Evolutionary conservation across 2,797 vertebrate genomes (phyloP).

Genomic region (Holocentrus rufus): DNA sequence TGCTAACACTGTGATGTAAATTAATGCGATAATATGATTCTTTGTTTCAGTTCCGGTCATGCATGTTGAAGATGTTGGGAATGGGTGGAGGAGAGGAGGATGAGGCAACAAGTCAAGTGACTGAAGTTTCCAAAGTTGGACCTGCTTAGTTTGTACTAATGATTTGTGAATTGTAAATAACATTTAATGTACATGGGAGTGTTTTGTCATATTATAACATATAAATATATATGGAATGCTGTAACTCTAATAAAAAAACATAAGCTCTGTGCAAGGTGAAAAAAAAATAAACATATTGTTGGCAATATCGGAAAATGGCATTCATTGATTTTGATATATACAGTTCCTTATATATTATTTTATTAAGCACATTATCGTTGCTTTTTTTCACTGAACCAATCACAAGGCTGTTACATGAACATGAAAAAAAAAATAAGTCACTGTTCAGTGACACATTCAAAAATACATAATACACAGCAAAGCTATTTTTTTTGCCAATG

Average conservation of each 20-base stretch:
- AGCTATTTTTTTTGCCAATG: no score
- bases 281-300: not conserved
- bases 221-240: constrained; percentile 15
- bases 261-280: constrained; percentile 33
- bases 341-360: no score
- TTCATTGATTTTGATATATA: no score
- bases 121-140: constrained; percentile 80
- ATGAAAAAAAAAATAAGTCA: not conserved
- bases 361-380: no score
- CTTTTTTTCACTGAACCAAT: no score
- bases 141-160: constrained; percentile 58
- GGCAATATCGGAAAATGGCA: no score
- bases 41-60: constrained; percentile 77
- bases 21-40: not conserved
- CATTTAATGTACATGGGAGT: constrained; percentile 7
- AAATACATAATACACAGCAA: not conserved
- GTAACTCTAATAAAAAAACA: not conserved
- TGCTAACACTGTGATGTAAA: no score
- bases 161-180: constrained; percentile 71
- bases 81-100: constrained; percentile 79
- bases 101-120: constrained; percentile 66
- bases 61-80: constrained; percentile 79
- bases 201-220: constrained; percentile 44
- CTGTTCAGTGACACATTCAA: not conserved
- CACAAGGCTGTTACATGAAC: no score